phyloP scores from a whole-genome alignment of 2,888 invertebrate genomes.

The Paralinhomoeus sp. region DNA sequence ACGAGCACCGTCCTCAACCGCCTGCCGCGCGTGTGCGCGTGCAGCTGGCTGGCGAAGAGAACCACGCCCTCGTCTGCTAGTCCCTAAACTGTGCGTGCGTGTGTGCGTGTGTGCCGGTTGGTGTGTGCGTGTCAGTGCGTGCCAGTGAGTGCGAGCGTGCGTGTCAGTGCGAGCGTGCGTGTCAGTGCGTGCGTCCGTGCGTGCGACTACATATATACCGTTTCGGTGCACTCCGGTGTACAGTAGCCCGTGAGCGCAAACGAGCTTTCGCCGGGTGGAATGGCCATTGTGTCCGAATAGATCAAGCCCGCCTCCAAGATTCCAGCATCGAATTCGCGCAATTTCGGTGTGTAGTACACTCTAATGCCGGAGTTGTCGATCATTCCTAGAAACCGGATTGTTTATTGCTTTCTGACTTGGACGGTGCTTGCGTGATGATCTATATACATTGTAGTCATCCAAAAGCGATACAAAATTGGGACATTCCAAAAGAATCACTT shows the following conservation, averaged over 20 bases:
- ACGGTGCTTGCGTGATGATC: too few species aligned
- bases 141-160: too few species aligned
- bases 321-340: constrained; percentile 65
- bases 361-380: constrained; percentile 71
- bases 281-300: constrained; percentile 92
- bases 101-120: too few species aligned
- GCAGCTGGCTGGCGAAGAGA: constrained; percentile 84
- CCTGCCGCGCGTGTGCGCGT: constrained; percentile 75
- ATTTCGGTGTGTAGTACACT: constrained; percentile 49
- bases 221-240: constrained; percentile 68
- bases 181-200: too few species aligned
- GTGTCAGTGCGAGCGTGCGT: too few species aligned
- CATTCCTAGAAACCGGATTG: constrained; percentile 36
- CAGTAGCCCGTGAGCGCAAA: constrained; percentile 73
- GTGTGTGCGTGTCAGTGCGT: too few species aligned
- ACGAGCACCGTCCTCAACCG: constrained; percentile 63
- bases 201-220: constrained; percentile 40
- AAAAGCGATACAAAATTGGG: too few species aligned
- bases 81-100: too few species aligned
- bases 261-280: constrained; percentile 53
- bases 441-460: too few species aligned
- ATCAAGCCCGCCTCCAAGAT: constrained; percentile 88
- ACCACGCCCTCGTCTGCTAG: constrained; percentile 53
- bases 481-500: too few species aligned
- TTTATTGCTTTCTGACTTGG: too few species aligned